Percentiles rank a stretch among this genome's conserved stretches.
phyloP scores from a whole-genome alignment of 2,797 vertebrate species.

The Leptatherina wallacei region DNA sequence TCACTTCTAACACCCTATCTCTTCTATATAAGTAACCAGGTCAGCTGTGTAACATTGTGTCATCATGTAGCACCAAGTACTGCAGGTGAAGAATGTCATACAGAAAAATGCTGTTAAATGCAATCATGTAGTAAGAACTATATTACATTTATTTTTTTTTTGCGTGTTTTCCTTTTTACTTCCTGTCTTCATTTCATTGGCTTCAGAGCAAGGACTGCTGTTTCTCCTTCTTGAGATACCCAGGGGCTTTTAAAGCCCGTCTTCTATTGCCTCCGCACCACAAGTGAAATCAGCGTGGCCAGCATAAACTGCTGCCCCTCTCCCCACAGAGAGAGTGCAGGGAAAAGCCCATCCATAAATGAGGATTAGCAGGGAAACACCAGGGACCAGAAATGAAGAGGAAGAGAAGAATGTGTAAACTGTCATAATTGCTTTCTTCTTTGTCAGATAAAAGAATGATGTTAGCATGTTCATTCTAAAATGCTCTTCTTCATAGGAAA shows the following conservation, averaged over 20 bases:
- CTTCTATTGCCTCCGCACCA: constrained; percentile 26
- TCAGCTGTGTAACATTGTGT: neutral
- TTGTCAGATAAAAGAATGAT: neutral
- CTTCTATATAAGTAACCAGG: neutral
- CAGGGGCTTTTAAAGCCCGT: constrained; percentile 46
- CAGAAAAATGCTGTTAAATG: neutral
- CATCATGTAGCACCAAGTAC: neutral
- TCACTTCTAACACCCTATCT: neutral
- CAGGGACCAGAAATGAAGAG: constrained; percentile 38
- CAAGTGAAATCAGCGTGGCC: constrained; percentile 56
- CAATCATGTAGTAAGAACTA: neutral
- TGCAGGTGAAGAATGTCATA: neutral
- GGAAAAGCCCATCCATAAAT: constrained; percentile 76
- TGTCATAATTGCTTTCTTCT: neutral
- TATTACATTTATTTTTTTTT: neutral
- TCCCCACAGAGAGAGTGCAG: constrained; percentile 50
- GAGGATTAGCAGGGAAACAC: constrained; percentile 71
- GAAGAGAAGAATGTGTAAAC: constrained; percentile 7
- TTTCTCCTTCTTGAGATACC: constrained; percentile 39
- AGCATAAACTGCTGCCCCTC: constrained; percentile 24
- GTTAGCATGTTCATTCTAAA: neutral
- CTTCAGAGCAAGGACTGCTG: neutral
- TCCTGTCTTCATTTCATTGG: neutral
- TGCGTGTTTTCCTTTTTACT: neutral
- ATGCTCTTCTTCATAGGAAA: neutral